Conservation (phyloP, 2,797 vertebrate genomes). For the Halcyon smyrnensis region DNA sequence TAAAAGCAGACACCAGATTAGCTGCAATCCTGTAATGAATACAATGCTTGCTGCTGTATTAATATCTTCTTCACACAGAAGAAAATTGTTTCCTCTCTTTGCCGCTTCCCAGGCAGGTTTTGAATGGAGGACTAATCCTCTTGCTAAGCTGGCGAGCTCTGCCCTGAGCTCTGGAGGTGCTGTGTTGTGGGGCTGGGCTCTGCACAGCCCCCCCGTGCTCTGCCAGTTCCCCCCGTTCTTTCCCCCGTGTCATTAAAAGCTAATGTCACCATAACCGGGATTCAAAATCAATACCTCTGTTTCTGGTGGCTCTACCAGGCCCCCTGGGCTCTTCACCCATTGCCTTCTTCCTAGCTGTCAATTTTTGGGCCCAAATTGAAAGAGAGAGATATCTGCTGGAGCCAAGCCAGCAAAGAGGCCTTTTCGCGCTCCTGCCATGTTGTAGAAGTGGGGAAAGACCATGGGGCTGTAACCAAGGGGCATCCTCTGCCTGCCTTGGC, state of each 20-base stretch:
- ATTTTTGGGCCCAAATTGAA: neutral
- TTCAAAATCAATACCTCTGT: neutral
- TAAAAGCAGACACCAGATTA: slow-evolving; percentile 65
- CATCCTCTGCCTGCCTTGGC: neutral
- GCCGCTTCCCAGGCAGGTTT: slow-evolving; percentile 36
- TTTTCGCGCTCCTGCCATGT: neutral
- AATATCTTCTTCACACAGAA: slow-evolving; percentile 27
- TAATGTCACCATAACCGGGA: neutral
- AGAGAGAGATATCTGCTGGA: neutral
- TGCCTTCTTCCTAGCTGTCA: neutral
- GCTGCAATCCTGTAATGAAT: slow-evolving; percentile 62
- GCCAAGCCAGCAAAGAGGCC: neutral
- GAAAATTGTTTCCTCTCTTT: slow-evolving; percentile 6
- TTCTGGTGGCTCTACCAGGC: neutral
- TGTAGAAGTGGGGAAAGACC: neutral
- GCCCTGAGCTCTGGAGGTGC: neutral
- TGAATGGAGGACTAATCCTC: slow-evolving; percentile 45
- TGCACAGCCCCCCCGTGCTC: neutral
- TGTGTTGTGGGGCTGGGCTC: neutral
- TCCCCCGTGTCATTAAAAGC: neutral
- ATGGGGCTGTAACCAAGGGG: neutral
- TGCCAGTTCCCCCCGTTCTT: neutral
- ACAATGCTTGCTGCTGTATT: slow-evolving; percentile 51
- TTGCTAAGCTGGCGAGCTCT: slow-evolving; percentile 4
- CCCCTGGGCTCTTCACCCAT: neutral